phyloP scores from a whole-genome alignment of 1,140 invertebrate genomes.

The Drosophila persimilis region DNA sequence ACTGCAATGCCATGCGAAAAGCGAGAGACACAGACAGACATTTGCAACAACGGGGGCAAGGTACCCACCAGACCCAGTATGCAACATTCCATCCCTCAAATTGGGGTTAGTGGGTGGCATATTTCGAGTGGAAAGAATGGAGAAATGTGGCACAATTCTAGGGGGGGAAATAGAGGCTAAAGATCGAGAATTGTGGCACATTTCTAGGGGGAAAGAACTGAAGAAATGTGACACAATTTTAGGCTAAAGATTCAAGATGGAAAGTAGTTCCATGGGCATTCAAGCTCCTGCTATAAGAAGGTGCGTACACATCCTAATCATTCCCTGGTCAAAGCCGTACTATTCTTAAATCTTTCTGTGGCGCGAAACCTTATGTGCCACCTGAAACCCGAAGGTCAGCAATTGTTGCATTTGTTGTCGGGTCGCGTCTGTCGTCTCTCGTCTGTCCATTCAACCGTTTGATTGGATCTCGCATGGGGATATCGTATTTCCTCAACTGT shows the following conservation, averaged over 20 bases:
- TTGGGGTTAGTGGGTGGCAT: no score
- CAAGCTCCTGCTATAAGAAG: background rate
- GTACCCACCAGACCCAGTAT: constrained; percentile 41
- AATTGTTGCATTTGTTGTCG: background rate
- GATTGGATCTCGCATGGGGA: constrained; percentile 17
- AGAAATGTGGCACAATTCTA: no score
- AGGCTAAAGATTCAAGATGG: constrained; percentile 1
- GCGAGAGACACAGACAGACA: background rate
- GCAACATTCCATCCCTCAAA: background rate
- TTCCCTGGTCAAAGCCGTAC: background rate
- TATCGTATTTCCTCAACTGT: constrained; percentile 51
- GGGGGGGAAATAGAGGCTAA: no score
- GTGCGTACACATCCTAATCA: constrained; percentile 2
- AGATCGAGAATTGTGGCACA: no score
- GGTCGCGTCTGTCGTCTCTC: constrained; percentile 6
- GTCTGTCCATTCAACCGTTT: constrained; percentile 25
- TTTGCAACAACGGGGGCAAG: constrained; percentile 8
- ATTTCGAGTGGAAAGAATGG: no score
- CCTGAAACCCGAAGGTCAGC: constrained; percentile 31
- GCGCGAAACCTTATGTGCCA: constrained; percentile 9
- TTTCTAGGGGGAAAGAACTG: no score
- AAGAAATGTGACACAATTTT: background rate
- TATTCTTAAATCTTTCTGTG: background rate
- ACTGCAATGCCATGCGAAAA: constrained; percentile 51
- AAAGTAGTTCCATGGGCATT: background rate